Conservation (phyloP, 2,113 vertebrate genomes). For the Cichladusa arquata region DNA sequence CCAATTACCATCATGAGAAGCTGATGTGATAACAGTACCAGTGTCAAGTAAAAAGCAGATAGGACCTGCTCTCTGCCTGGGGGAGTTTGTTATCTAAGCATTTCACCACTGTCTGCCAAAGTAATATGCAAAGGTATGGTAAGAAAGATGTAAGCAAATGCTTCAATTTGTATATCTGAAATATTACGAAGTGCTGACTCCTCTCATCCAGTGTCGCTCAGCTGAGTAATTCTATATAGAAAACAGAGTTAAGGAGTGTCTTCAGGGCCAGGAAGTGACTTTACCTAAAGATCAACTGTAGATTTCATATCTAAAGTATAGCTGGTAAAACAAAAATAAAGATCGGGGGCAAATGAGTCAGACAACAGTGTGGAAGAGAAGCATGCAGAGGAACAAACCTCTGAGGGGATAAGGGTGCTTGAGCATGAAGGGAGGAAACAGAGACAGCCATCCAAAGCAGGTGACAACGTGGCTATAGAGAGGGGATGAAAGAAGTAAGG, state of each 20-base stretch:
- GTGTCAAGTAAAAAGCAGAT: not conserved
- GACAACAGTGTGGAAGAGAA: not conserved
- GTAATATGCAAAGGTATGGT: slow-evolving; percentile 34
- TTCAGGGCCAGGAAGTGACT: slow-evolving; percentile 16
- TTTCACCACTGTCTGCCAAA: slow-evolving; percentile 39
- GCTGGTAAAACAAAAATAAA: not conserved
- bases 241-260: slow-evolving; percentile 5
- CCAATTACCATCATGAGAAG: slow-evolving; percentile 2
- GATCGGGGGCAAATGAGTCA: not conserved
- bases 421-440: not conserved
- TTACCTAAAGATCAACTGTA: not conserved
- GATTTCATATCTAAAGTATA: not conserved
- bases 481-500: not conserved
- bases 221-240: not conserved
- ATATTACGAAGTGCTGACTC: slow-evolving; percentile 37
- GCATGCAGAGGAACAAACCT: not conserved
- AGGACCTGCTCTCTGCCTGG: slow-evolving; percentile 6
- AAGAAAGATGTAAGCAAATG: slow-evolving; percentile 43
- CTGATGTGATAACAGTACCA: not conserved
- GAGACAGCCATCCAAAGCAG: not conserved
- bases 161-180: slow-evolving; percentile 52
- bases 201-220: slow-evolving; percentile 6
- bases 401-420: not conserved
- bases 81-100: slow-evolving; percentile 20
- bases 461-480: not conserved